Evolutionary conservation across 2,888 invertebrate genomes (phyloP).

Genomic region (Protophormia terraenovae): DNA sequence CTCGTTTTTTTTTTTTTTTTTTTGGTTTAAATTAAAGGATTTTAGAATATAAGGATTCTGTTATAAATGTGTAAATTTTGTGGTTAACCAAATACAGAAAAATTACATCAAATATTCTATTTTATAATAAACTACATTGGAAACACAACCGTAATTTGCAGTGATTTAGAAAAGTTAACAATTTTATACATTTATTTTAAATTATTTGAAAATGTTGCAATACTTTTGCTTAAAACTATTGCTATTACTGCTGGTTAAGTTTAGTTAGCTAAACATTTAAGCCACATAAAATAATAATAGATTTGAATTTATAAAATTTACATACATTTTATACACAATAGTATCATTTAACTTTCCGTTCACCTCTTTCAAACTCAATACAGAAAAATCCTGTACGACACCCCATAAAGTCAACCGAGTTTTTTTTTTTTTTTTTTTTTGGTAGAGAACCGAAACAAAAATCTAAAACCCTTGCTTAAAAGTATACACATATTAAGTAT

Average conservation of each 20-base stretch:
- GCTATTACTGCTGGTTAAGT: not conserved
- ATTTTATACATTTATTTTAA: not conserved
- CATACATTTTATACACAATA: not conserved
- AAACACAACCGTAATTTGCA: not conserved
- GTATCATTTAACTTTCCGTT: too few species aligned
- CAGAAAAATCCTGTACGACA: not conserved
- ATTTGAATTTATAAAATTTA: not conserved
- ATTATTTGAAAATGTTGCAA: not conserved
- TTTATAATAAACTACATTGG: not conserved
- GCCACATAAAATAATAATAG: not conserved
- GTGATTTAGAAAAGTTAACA: not conserved
- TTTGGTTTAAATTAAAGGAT: not conserved
- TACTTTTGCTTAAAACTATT: not conserved
- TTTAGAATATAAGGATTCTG: not conserved
- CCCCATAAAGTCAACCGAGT: slow-evolving; percentile 24
- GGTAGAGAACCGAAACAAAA: not conserved
- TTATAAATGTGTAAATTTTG: slow-evolving; percentile 22
- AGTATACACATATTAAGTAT: slow-evolving; percentile 32
- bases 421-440: too few species aligned
- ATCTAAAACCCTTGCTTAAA: slow-evolving; percentile 19
- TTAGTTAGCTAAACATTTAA: not conserved
- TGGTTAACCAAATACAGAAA: slow-evolving; percentile 5
- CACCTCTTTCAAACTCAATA: not conserved
- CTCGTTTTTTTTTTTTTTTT: too few species aligned
- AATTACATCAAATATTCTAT: not conserved